Base-by-base conservation (phyloP, 2,797 vertebrate genomes). In the Mormyrus proboscirostris region DNA sequence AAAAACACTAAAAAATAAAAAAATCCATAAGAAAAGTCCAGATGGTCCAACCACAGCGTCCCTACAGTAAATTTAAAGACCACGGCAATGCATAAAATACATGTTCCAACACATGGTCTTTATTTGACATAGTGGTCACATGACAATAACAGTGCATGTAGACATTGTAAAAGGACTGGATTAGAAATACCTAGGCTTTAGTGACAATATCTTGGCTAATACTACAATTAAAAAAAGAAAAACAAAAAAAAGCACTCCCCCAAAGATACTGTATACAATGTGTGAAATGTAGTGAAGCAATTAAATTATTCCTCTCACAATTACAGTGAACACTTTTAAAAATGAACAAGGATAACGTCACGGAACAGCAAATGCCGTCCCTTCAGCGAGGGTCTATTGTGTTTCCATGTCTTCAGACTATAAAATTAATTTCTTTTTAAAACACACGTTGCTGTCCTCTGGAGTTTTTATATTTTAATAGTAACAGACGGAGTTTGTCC, bases 61-160 rank as follows among this genome's bases (percentile, higher is more conserved):
- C 91, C 95, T 97, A 96, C 95, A 96, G 95, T 93, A 95, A 95
- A 93, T 94, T 96, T 88, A 97, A 96, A 99, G 98, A 98, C 98
- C 98, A 99, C 97, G 97, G 97, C 99, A 99, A 99, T 98, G 97
- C 97, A 97, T 96, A 97, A 98, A 98, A 97, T 92, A 96, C 90
- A 94, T 95, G 96, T 92, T 93, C 92, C 89, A 92, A 94, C 94
- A 94, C 97, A 95, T 96, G 96, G 96, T 95, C 92, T 90, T 93
- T 90, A 92, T 94, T 92, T 87, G 88, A 94, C 89, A 90, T 84
- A 95, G 95, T 92, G 95, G 94, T 95, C 90, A 90, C 92, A 93
- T 94, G 94, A 95, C 96, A 95, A 94, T 96, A 96, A 96, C 97
- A 97, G 97, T 98, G 97, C 97, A 97, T 96, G 96, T 96, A 97